Evolutionary conservation across 2,888 invertebrate genomes (phyloP).

Genomic region (Andricus quercusramuli): DNA sequence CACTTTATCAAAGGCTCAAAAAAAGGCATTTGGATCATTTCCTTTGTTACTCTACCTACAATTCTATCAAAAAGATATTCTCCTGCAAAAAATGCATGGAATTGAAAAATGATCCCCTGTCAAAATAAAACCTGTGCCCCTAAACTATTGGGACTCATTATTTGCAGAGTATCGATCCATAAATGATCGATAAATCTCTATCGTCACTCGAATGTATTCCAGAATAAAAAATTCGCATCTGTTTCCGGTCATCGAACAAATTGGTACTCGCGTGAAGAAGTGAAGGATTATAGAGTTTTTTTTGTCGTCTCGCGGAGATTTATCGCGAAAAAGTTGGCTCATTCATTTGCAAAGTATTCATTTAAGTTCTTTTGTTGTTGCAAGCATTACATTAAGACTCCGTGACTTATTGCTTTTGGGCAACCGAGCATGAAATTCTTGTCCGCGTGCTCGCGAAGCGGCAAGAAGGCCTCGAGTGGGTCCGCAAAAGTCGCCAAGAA

Average conservation of each 20-base stretch:
- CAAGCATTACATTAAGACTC: constrained; percentile 35
- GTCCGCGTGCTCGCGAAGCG: constrained; percentile 30
- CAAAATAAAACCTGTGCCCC: not conserved
- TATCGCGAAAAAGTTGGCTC: constrained; percentile 27
- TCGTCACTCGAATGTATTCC: not conserved
- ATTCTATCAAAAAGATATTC: too few relatives aligned
- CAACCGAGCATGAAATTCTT: constrained; percentile 40
- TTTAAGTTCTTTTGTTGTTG: constrained; percentile 38
- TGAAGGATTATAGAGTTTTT: constrained; percentile 31
- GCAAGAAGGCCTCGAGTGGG: constrained; percentile 41
- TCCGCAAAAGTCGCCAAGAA: constrained; percentile 48
- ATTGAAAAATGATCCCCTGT: too few relatives aligned
- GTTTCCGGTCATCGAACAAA: constrained; percentile 36
- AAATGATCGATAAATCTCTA: constrained; percentile 8
- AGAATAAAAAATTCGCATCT: constrained; percentile 22
- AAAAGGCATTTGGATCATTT: too few relatives aligned
- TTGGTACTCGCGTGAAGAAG: constrained; percentile 16
- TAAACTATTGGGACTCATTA: not conserved
- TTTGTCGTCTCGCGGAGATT: constrained; percentile 19
- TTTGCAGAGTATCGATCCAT: not conserved
- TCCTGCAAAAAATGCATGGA: too few relatives aligned
- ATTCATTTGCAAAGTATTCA: constrained; percentile 36
- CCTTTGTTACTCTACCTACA: too few relatives aligned
- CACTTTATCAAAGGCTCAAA: too few relatives aligned
- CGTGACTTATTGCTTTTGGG: constrained; percentile 40